These are phyloP conservation scores for Harpalus rufipes DNA, from an alignment of 2,888 invertebrate species.

Conservation along the genomic window DNA sequence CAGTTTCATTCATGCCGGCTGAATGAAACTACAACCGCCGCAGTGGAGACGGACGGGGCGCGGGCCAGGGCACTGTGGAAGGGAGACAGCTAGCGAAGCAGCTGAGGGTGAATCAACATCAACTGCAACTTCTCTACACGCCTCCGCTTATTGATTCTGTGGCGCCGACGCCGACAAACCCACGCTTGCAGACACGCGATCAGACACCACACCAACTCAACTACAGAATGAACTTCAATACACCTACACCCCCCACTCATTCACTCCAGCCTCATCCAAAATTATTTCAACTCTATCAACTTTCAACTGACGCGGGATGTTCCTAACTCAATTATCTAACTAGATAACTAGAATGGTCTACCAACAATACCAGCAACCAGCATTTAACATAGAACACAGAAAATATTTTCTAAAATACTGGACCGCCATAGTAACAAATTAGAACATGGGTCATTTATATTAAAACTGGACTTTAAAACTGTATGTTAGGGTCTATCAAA, in stretches of 20 bases:
- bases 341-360: too few species aligned
- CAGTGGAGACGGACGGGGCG: neutral
- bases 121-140: conserved; percentile 57
- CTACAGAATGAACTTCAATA: conserved; percentile 21
- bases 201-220: neutral
- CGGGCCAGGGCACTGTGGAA: conserved; percentile 19
- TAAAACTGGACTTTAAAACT: too few species aligned
- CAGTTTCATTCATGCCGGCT: conserved; percentile 62
- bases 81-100: conserved; percentile 53
- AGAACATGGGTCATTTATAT: too few species aligned
- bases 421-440: too few species aligned
- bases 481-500: too few species aligned
- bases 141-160: conserved; percentile 52
- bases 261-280: neutral
- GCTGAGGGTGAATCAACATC: conserved; percentile 66
- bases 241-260: conserved; percentile 24
- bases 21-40: conserved; percentile 59
- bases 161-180: conserved; percentile 25
- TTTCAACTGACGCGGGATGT: neutral
- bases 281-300: neutral
- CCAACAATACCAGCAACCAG: too few species aligned
- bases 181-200: conserved; percentile 24
- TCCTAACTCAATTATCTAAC: too few species aligned
- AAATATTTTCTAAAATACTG: too few species aligned
- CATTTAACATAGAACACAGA: too few species aligned